Evolutionary conservation across 2,888 invertebrate species (phyloP), one percentile per base, ranked within the genome.

Genomic region (Biston betularia): DNA sequence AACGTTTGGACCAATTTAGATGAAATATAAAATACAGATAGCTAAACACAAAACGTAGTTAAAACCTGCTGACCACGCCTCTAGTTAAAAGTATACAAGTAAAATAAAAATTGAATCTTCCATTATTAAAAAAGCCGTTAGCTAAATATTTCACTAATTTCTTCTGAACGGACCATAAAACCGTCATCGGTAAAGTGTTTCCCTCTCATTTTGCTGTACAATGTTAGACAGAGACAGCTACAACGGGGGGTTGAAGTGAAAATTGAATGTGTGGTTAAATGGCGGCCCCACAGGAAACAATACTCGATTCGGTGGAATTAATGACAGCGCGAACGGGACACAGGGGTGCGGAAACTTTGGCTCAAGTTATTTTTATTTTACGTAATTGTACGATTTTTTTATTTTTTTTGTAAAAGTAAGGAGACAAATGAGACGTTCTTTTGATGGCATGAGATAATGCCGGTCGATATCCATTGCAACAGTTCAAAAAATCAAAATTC

Each of bases 221-320:
- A 49, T 33, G 80, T 68, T 64, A 62, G 84, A 87, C 73, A 69
- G 80, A 69, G 87, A 83, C 44, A 35, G 49, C 24, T 50, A 40
- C 2, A 74, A 44, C 58, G 45, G 72, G 69, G 74, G 77, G 85
- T 88, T 87, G 87, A 88, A 89, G 87, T 86, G 84, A 81, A 88
- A 88, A 89, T 89, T 87, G 90, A 85, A 85, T 84, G 89, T 83
- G 86, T 86, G 84, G 89, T 81, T 85, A 84, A 75, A 83, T 84
- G 85, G 84, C 85, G 85, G 81, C 75, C 76, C 76, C 77, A 82
- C 92, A 90, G 93, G 93, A 93, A 92, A 92, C 91, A 92, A 92
- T 92, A 92, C 92, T 92, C 92, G 89, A 93, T 89, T 86, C 88
- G 78, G 83, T 84, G 70, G 89, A 90, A 93, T 93, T 91, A 93